Conservation (phyloP, 2,888 invertebrate species). For the Athalia circularis region DNA sequence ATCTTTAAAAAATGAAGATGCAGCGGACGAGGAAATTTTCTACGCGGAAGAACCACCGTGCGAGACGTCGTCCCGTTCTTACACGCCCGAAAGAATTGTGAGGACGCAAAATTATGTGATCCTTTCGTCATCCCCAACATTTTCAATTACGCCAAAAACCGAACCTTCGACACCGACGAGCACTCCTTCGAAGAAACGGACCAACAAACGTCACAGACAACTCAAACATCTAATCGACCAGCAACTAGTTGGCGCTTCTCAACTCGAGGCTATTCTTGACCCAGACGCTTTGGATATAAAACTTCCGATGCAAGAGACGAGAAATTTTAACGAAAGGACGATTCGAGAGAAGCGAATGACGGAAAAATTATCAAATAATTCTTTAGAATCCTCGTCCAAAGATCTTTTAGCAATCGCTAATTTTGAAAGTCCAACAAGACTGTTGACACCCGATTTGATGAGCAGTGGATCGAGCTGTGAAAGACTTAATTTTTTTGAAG, state of each 20-base stretch:
- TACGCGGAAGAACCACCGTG: constrained; percentile 42
- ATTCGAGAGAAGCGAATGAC: background rate
- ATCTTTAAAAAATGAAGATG: constrained; percentile 1
- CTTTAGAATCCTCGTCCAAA: background rate
- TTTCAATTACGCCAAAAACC: constrained; percentile 34
- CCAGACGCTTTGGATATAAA: constrained; percentile 53
- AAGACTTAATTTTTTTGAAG: background rate
- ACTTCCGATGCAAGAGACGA: constrained; percentile 44
- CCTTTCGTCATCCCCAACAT: constrained; percentile 59
- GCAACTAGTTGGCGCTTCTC: constrained; percentile 52
- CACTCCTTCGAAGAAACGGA: constrained; percentile 18
- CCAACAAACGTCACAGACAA: constrained; percentile 49
- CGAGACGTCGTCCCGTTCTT: constrained; percentile 49
- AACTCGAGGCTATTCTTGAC: constrained; percentile 54
- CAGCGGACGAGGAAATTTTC: constrained; percentile 34
- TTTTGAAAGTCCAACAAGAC: constrained; percentile 48
- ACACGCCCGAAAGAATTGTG: constrained; percentile 68
- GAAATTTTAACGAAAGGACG: background rate
- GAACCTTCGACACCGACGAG: background rate
- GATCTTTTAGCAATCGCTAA: constrained; percentile 29
- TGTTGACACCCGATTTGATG: constrained; percentile 50
- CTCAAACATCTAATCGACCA: constrained; percentile 53
- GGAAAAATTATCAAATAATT: background rate
- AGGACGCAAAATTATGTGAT: constrained; percentile 66
- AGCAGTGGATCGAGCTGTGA: constrained; percentile 58